Base-by-base conservation (phyloP, 2,888 invertebrate genomes). In the Strigamia crassipes region DNA sequence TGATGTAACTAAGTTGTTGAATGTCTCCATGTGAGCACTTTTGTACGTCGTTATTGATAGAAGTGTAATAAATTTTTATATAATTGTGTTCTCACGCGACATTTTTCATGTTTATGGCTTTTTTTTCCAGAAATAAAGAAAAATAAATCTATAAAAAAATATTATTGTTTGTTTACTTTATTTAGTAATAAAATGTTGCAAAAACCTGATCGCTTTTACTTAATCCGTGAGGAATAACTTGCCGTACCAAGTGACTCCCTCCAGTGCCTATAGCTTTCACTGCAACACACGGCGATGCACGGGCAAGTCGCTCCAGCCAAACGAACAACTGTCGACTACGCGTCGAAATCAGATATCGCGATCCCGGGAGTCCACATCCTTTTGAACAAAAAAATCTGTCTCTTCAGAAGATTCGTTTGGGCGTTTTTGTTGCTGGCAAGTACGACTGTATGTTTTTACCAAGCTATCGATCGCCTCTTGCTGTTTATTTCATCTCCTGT, bases 311-410 rank as follows among this genome's bases (percentile, higher is more conserved):
- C 3, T 51, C 34, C 34, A 34, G 34, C 6, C 34, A 34, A 46
- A 8, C 6, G 12, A 3, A 15, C 15, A 3, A 15, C 9, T 10
- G 15, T 13, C 9, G 15, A 46, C 3, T 10, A 18, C n/a, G 0
- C 6, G n/a, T n/a, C 51, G 1, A 18, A 51, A 51, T 8, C 51
- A 2, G 23, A 81, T 34, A 66, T 61, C 31, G 34, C 18, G 31
- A 1, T 81, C 2, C 81, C 81, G n/a, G 66, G 41, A 31, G 2
- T 81, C 9, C 51, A 81, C 51, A 81, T 56, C 66, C 13, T 81
- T n/a, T 18, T 66, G 8, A 81, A 61, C 38, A 34, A n/a, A 10
- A n/a, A 66, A 81, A 15, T 13, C n/a, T 27, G 81, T 13, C n/a
- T 9, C 9, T 13, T 81, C 1, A 38, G 81, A 38, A 27, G 18